Evolutionary conservation across 2,797 vertebrate species (phyloP).

Genomic region (Oceanodroma leucorhoa): DNA sequence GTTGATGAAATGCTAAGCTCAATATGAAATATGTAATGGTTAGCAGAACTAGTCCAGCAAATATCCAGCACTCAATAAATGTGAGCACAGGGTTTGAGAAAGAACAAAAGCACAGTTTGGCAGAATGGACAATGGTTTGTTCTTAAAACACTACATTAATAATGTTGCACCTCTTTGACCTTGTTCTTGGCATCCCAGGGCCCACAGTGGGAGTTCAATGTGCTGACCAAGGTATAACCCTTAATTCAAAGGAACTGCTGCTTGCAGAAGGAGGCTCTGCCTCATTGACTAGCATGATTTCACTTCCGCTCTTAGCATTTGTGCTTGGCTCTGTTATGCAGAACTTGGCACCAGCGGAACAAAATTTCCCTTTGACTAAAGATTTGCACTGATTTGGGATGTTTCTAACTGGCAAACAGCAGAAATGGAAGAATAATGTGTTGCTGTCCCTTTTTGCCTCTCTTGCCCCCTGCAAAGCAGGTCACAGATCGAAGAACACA

Average conservation of each 20-base stretch:
- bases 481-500: neutral
- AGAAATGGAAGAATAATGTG: neutral
- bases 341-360: neutral
- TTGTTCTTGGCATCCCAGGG: neutral
- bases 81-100: neutral
- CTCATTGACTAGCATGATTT: conserved; percentile 36
- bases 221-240: conserved; percentile 45
- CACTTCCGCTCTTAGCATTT: neutral
- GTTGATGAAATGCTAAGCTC: neutral
- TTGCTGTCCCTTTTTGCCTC: neutral
- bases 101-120: neutral
- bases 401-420: neutral
- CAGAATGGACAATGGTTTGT: neutral
- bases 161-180: conserved; percentile 28
- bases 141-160: conserved; percentile 37
- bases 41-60: neutral
- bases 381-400: neutral
- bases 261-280: conserved; percentile 23
- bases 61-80: neutral
- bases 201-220: neutral
- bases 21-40: neutral
- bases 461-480: neutral
- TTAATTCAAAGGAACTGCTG: conserved; percentile 29
- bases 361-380: neutral
- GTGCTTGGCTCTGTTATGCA: neutral